A percentile compares a stretch with the other conserved stretches of the same genome.
phyloP scores from a whole-genome alignment of 2,797 vertebrate genomes.

The Mormyrus proboscirostris region DNA sequence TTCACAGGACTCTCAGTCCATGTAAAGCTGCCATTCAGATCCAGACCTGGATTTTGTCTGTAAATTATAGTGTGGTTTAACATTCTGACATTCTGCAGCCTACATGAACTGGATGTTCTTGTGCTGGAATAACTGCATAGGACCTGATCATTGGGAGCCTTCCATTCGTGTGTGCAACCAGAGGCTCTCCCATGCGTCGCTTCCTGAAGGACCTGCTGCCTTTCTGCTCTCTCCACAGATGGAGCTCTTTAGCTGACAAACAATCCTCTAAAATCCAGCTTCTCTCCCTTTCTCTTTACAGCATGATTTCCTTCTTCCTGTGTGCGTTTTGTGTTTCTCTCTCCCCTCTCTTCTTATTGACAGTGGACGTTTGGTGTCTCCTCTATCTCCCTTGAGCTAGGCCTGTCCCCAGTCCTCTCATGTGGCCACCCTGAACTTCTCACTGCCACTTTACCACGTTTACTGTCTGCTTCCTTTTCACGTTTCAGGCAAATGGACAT shows the following conservation, averaged over 20 bases:
- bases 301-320: slow-evolving; percentile 52
- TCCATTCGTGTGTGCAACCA: slow-evolving; percentile 28
- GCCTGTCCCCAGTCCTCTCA: slow-evolving; percentile 55
- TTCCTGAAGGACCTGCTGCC: slow-evolving; percentile 31
- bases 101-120: slow-evolving; percentile 23
- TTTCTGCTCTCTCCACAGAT: slow-evolving; percentile 62
- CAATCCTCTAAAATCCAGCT: slow-evolving; percentile 58
- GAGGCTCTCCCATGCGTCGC: slow-evolving; percentile 16
- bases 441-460: slow-evolving; percentile 30
- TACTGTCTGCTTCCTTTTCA: slow-evolving; percentile 47
- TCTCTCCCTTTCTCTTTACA: slow-evolving; percentile 59
- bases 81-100: slow-evolving; percentile 19
- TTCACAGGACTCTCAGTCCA: slow-evolving; percentile 21
- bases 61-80: not conserved
- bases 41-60: slow-evolving; percentile 16
- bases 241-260: slow-evolving; percentile 55
- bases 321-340: slow-evolving; percentile 49
- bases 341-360: slow-evolving; percentile 36
- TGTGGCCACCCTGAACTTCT: slow-evolving; percentile 22
- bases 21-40: slow-evolving; percentile 28
- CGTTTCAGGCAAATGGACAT: slow-evolving; percentile 95
- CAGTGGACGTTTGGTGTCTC: slow-evolving; percentile 65
- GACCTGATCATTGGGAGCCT: slow-evolving; percentile 33
- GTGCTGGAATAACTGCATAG: slow-evolving; percentile 27
- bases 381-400: slow-evolving; percentile 58